These are phyloP conservation scores for Aptenodytes forsteri DNA, from an alignment of 2,113 vertebrate species.

Conservation along the genomic window DNA sequence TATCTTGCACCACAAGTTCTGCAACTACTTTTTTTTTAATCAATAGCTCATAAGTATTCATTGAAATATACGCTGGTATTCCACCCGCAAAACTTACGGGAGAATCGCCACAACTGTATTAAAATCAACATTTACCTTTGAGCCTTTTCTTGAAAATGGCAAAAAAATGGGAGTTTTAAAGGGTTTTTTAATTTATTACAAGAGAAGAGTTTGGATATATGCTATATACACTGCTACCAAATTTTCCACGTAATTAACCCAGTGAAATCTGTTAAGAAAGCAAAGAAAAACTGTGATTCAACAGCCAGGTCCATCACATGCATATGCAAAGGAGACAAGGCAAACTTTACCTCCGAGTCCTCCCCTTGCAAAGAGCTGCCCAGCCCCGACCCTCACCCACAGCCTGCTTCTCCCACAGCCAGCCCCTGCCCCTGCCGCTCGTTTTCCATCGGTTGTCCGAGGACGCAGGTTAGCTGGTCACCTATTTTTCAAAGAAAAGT, in stretches of 20 bases:
- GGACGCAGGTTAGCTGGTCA: not conserved
- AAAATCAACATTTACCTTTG: slow-evolving; percentile 42
- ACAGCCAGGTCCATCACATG: not conserved
- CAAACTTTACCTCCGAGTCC: not conserved
- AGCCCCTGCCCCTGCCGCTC: not conserved
- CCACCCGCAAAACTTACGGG: not conserved
- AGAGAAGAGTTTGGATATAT: not conserved
- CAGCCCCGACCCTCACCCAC: not conserved
- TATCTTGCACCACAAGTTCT: slow-evolving; percentile 50
- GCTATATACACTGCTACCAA: not conserved
- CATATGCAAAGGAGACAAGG: not conserved
- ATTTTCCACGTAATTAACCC: not conserved
- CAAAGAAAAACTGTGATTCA: not conserved
- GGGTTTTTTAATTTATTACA: not conserved
- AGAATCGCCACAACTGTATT: not conserved
- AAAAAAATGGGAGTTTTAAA: not conserved
- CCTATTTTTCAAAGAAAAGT: not conserved
- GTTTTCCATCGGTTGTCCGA: rapidly evolving
- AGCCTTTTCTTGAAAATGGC: not conserved
- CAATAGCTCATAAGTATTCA: slow-evolving; percentile 62
- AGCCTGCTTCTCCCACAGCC: not conserved
- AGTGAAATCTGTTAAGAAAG: slow-evolving; percentile 1
- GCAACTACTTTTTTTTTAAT: slow-evolving; percentile 52
- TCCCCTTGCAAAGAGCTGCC: not conserved
- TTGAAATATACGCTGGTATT: slow-evolving; percentile 54